Percentiles rank a stretch among this genome's conserved stretches.
These are phyloP conservation scores for Drepana arcuata DNA, from an alignment of 1,140 invertebrate species.

Conservation along the genomic window DNA sequence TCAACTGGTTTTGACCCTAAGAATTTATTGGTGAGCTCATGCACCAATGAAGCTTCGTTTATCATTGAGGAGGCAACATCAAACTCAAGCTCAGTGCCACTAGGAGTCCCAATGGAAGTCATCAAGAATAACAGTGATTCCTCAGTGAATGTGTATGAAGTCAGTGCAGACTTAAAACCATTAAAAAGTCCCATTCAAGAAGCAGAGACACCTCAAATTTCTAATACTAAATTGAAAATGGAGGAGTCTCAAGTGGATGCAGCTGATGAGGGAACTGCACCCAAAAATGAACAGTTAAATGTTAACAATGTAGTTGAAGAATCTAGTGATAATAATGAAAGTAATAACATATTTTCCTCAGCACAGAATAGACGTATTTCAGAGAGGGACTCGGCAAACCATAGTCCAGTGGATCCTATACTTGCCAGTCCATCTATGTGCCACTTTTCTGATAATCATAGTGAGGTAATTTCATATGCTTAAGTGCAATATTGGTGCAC, in stretches of 20 bases:
- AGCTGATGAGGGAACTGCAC: slow-evolving; percentile 27
- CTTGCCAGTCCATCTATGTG: slow-evolving; percentile 76
- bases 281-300: slow-evolving; percentile 40
- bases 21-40: slow-evolving; percentile 14
- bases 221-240: slow-evolving; percentile 30
- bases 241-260: slow-evolving; percentile 19
- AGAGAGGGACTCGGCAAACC: slow-evolving; percentile 78
- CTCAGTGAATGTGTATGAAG: slow-evolving; percentile 20
- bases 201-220: slow-evolving; percentile 21
- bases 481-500: too few species aligned
- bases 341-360: slow-evolving; percentile 47
- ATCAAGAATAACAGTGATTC: slow-evolving; percentile 17
- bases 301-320: slow-evolving; percentile 42
- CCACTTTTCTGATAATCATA: slow-evolving; percentile 78
- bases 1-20: slow-evolving; percentile 27
- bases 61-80: slow-evolving; percentile 28
- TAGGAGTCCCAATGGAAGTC: slow-evolving; percentile 30
- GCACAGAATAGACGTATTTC: slow-evolving; percentile 65
- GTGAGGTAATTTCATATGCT: slow-evolving; percentile 72
- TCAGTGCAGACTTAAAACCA: slow-evolving; percentile 18
- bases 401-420: slow-evolving; percentile 78
- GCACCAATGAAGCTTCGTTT: slow-evolving; percentile 25
- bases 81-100: slow-evolving; percentile 29
- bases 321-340: slow-evolving; percentile 36
- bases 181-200: too few species aligned